Evolutionary conservation across 1,140 invertebrate species (phyloP).

Genomic region (Samia ricini): DNA sequence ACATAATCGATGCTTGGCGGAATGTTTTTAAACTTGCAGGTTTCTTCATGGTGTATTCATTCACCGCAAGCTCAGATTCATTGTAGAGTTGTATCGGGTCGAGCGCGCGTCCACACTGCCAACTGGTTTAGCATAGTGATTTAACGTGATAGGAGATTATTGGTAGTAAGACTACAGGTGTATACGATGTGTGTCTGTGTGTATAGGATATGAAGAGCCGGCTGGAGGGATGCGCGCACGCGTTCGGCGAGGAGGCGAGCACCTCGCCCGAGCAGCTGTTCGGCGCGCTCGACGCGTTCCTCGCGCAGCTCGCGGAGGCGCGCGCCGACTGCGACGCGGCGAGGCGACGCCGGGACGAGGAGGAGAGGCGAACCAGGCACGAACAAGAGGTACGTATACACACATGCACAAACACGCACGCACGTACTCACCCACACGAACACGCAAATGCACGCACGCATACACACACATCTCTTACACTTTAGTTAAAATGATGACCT

Average conservation of each 20-base stretch:
- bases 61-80: too few relatives aligned
- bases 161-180: too few relatives aligned
- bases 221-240: constrained; percentile 90
- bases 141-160: too few relatives aligned
- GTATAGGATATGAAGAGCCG: constrained; percentile 79
- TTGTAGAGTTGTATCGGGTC: too few relatives aligned
- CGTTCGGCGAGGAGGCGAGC: constrained; percentile 94
- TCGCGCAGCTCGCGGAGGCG: constrained; percentile 91
- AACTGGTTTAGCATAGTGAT: too few relatives aligned
- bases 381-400: constrained; percentile 88
- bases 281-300: constrained; percentile 94
- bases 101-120: too few relatives aligned
- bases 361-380: constrained; percentile 92
- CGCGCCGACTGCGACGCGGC: constrained; percentile 93
- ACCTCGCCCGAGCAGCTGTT: constrained; percentile 98
- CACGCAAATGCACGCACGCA: neutral
- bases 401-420: neutral
- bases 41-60: too few relatives aligned
- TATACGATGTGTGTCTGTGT: too few relatives aligned
- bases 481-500: too few relatives aligned
- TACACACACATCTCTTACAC: neutral
- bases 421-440: neutral
- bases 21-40: too few relatives aligned
- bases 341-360: constrained; percentile 90
- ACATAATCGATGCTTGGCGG: too few relatives aligned